Percentiles rank a stretch among this genome's conserved stretches.
phyloP scores from a whole-genome alignment of 2,797 vertebrate genomes.

The Hybognathus amarus region DNA sequence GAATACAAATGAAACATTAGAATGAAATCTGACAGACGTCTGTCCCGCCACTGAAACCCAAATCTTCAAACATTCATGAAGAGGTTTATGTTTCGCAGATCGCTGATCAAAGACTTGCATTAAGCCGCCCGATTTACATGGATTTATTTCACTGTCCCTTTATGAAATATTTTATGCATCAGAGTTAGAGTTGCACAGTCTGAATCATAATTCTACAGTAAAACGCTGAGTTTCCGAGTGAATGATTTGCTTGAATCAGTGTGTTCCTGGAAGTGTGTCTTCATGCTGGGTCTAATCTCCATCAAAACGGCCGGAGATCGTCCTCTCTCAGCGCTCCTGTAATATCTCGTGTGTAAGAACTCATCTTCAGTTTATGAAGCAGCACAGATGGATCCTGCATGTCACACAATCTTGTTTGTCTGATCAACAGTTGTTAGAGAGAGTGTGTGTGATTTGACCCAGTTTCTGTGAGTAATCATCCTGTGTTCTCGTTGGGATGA shows the following conservation, averaged over 20 bases:
- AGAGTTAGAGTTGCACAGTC: neutral
- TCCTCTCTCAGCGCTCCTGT: too few species aligned
- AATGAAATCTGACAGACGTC: neutral
- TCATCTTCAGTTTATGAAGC: too few species aligned
- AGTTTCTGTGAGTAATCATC: too few species aligned
- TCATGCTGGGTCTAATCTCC: neutral
- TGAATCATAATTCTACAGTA: neutral
- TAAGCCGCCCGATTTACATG: neutral
- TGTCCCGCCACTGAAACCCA: neutral
- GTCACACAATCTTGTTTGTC: too few species aligned
- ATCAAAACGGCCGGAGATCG: too few species aligned
- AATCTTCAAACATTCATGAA: too few species aligned
- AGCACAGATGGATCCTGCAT: too few species aligned
- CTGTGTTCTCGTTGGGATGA: too few species aligned
- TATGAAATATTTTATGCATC: neutral
- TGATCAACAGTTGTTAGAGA: too few species aligned
- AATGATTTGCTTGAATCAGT: neutral
- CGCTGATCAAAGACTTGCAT: neutral
- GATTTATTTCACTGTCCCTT: neutral
- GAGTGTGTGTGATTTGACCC: too few species aligned
- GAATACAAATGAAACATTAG: neutral
- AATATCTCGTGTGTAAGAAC: too few species aligned
- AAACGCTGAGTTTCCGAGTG: neutral
- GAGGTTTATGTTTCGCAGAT: neutral
- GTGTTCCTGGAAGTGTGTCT: conserved; percentile 10